Conservation (phyloP, 2,888 invertebrate species). For the Micoletzkya japonica region DNA sequence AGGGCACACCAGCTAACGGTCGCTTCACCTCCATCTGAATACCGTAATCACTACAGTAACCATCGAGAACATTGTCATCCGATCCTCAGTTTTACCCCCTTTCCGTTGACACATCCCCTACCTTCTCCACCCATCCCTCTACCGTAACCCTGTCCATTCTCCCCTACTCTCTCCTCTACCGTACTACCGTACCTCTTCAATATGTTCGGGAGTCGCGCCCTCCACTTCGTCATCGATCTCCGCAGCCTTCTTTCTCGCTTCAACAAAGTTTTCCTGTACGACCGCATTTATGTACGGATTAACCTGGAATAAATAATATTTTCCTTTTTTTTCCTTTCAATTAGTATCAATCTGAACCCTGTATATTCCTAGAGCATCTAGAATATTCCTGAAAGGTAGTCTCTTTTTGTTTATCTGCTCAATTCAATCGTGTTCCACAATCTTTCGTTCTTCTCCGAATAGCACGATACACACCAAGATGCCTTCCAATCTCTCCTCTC, state of each 20-base stretch:
- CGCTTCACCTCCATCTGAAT: constrained; percentile 26
- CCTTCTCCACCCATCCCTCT: not conserved
- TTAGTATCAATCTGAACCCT: too few species aligned
- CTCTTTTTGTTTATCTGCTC: too few species aligned
- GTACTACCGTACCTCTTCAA: constrained; percentile 22
- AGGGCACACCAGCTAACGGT: constrained; percentile 52
- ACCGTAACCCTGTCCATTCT: constrained; percentile 8
- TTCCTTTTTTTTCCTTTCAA: too few species aligned
- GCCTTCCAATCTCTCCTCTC: too few species aligned
- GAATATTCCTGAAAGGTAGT: too few species aligned
- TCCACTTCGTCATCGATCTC: constrained; percentile 25
- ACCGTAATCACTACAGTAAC: not conserved
- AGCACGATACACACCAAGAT: too few species aligned
- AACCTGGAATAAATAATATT: constrained; percentile 32
- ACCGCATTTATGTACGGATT: constrained; percentile 57
- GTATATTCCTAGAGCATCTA: too few species aligned
- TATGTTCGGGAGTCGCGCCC: constrained; percentile 29
- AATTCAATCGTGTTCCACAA: too few species aligned
- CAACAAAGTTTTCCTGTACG: constrained; percentile 50
- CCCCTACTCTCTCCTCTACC: constrained; percentile 4
- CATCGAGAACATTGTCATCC: constrained; percentile 9
- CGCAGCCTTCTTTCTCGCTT: constrained; percentile 42
- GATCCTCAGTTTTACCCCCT: constrained; percentile 16
- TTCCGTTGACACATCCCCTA: too few species aligned
- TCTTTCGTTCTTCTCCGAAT: too few species aligned